Evolutionary conservation across 2,113 vertebrate species (phyloP).

Genomic region (Anhinga anhinga): DNA sequence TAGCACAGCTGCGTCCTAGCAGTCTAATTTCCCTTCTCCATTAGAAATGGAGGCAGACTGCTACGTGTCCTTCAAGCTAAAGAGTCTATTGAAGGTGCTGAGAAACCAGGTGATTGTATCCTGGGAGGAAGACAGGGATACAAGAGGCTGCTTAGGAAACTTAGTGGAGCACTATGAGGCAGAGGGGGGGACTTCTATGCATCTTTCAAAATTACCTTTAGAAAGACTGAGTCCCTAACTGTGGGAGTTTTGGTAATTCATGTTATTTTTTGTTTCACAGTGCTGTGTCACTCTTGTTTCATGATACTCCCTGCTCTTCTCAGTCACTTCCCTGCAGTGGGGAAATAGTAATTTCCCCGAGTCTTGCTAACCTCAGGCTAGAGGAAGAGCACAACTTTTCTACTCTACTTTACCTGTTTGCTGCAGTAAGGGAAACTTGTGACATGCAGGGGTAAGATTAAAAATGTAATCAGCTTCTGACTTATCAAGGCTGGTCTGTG

Average conservation of each 20-base stretch:
- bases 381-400: background rate
- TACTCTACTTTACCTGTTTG: background rate
- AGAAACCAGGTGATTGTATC: background rate
- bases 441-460: background rate
- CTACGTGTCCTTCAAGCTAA: background rate
- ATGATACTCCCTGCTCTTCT: background rate
- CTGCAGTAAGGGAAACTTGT: background rate
- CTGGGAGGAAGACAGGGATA: background rate
- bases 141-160: background rate
- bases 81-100: background rate
- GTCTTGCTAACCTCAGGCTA: background rate
- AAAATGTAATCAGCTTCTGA: background rate
- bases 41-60: background rate
- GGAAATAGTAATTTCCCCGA: background rate
- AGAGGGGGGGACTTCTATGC: background rate
- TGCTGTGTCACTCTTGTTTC: background rate
- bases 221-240: background rate
- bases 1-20: background rate
- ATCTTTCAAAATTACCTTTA: background rate
- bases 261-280: background rate
- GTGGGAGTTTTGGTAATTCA: background rate
- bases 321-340: background rate
- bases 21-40: background rate
- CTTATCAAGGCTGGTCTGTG: background rate
- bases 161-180: background rate